Base-by-base conservation (phyloP, 30 jellyfish, hydroid and myxozoan species). In the Aurelia sp. region DNA sequence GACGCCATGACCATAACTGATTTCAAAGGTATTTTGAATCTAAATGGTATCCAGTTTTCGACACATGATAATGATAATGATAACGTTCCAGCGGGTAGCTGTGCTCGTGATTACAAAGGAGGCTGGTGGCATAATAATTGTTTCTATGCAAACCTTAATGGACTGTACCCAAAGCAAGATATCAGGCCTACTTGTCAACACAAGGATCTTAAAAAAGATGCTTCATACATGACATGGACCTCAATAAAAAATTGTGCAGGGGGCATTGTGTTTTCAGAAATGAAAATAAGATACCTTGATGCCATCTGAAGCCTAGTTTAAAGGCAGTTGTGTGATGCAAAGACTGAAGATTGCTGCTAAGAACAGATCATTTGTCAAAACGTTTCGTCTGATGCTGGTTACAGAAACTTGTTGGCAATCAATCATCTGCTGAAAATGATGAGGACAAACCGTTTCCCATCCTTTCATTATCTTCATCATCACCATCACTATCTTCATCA, bases 51-150 rank as follows among this genome's bases (percentile, higher is more conserved):
- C 85, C 19, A 70, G 41, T 82, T 82, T 60, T 20, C 85, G 19
- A 82, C 92, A n/a, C 27, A 13, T 23, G 92, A 82, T 62, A 23
- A 40, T 8, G 86, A 82, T 30, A 60, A 71, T 41, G 86, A 70
- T 37, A 31, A 17, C 0, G 0, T 1, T 1, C 1, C 50, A 12
- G 66, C 4, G 16, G 67, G 20, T 33, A 82, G 73, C 58, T 82
- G 92, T 70, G 92, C 86, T 7, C n/a, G 16, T 17, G 18, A 0
- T 11, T 70, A 1, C 62, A 22, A 53, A 40, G 85, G 86, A 13
- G 92, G 92, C 9, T 82, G 92, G 92, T 82, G 92, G 92, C 62
- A 68, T 30, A 53, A 62, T 11, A 2, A 0, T 11, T 70, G 92
- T 62, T 41, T 61, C 20, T 18, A 18, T 57, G 86, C 79, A 6